Evolutionary conservation across 64 coral and sea anemone species (phyloP).

Genomic region (Astreopora myriophthalma): DNA sequence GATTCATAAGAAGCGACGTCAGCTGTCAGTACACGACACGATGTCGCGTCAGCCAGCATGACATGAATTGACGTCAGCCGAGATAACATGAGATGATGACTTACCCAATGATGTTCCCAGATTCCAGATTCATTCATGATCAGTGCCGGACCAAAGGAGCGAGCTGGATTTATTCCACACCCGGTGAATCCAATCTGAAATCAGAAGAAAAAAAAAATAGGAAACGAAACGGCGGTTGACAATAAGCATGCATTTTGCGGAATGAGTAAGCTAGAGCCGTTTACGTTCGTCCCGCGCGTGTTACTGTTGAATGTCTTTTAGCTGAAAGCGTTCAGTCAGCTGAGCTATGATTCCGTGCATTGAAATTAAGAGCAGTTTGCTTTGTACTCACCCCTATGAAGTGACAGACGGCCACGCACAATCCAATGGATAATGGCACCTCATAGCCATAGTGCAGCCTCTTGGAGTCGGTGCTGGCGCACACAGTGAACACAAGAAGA

Average conservation of each 20-base stretch:
- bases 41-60: too few species aligned
- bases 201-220: not conserved
- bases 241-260: too few species aligned
- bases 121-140: constrained; percentile 55
- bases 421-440: constrained; percentile 70
- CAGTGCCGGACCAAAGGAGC: constrained; percentile 79
- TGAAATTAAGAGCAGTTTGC: not conserved
- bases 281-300: too few species aligned
- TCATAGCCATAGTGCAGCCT: constrained; percentile 73
- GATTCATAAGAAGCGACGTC: too few species aligned
- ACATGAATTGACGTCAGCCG: not conserved
- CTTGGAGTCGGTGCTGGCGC: constrained; percentile 61
- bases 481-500: constrained; percentile 75
- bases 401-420: constrained; percentile 68
- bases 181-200: constrained; percentile 87
- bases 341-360: too few species aligned
- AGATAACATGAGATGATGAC: not conserved
- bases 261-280: too few species aligned
- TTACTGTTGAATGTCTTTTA: too few species aligned
- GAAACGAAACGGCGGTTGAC: not conserved
- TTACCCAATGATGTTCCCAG: constrained; percentile 80
- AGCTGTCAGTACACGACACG: too few species aligned
- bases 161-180: constrained; percentile 79
- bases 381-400: constrained; percentile 66
- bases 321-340: too few species aligned